phyloP scores from a whole-genome alignment of 2,113 vertebrate species.

The Steatornis caripensis region DNA sequence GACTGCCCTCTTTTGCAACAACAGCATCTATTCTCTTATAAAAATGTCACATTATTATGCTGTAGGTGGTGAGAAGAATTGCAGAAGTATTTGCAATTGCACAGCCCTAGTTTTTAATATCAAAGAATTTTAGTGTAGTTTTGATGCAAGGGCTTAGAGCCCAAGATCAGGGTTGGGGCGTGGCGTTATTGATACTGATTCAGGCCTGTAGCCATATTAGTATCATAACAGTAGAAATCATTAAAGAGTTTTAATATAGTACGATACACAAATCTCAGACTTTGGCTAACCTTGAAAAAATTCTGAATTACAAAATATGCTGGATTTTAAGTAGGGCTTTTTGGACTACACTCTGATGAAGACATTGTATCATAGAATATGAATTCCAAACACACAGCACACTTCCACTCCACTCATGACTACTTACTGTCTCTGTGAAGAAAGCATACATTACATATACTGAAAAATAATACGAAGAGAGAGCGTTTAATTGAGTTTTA shows the following conservation, averaged over 20 bases:
- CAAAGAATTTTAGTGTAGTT: not conserved
- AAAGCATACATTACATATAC: not conserved
- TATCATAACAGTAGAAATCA: not conserved
- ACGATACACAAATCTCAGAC: not conserved
- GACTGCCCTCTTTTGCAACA: not conserved
- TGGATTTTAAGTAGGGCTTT: not conserved
- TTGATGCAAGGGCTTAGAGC: not conserved
- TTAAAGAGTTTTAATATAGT: not conserved
- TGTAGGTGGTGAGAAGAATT: not conserved
- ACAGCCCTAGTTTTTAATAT: not conserved
- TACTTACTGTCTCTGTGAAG: not conserved
- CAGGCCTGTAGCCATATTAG: not conserved
- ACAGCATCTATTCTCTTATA: not conserved
- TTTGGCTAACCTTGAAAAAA: not conserved
- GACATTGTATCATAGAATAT: not conserved
- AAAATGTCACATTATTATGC: not conserved
- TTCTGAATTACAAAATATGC: not conserved
- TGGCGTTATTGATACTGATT: not conserved
- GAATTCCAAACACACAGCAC: not conserved
- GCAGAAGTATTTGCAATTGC: not conserved
- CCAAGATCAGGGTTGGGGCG: fast-evolving
- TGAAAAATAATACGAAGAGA: not conserved
- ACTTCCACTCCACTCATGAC: not conserved
- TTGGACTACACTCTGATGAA: not conserved
- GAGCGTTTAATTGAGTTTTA: not conserved